Conservation (phyloP, 2,888 invertebrate genomes). For the Cinara cedri region DNA sequence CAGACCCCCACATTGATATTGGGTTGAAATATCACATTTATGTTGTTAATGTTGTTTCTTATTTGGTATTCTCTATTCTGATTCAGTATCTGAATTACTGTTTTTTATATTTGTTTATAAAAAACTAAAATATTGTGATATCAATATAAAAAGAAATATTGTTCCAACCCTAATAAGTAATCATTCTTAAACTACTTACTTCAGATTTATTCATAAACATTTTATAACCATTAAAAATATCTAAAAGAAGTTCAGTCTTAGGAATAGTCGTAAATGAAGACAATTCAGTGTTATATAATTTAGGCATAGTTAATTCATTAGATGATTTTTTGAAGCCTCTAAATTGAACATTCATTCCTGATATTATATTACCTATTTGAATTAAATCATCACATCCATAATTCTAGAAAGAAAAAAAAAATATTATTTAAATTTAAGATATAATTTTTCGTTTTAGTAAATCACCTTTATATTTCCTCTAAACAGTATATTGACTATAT, state of each 20-base stretch:
- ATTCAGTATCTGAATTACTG: too few relatives aligned
- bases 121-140: too few relatives aligned
- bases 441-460: neutral
- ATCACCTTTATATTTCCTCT: slow-evolving; percentile 66
- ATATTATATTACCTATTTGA: slow-evolving; percentile 69
- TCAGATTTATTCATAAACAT: slow-evolving; percentile 30
- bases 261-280: slow-evolving; percentile 66
- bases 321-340: slow-evolving; percentile 65
- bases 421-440: slow-evolving; percentile 1
- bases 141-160: too few relatives aligned
- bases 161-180: neutral
- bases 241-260: slow-evolving; percentile 23
- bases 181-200: slow-evolving; percentile 25
- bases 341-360: slow-evolving; percentile 72
- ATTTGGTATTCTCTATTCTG: too few relatives aligned
- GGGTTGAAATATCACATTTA: too few relatives aligned
- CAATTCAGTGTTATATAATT: slow-evolving; percentile 70
- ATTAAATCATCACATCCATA: slow-evolving; percentile 66
- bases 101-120: too few relatives aligned
- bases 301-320: slow-evolving; percentile 64
- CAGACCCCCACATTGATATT: too few relatives aligned
- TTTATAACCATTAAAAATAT: slow-evolving; percentile 29
- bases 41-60: too few relatives aligned
- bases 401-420: slow-evolving; percentile 59
- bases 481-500: slow-evolving; percentile 67